phyloP scores from a whole-genome alignment of 2,113 vertebrate genomes.

The Pseudonaja textilis region DNA sequence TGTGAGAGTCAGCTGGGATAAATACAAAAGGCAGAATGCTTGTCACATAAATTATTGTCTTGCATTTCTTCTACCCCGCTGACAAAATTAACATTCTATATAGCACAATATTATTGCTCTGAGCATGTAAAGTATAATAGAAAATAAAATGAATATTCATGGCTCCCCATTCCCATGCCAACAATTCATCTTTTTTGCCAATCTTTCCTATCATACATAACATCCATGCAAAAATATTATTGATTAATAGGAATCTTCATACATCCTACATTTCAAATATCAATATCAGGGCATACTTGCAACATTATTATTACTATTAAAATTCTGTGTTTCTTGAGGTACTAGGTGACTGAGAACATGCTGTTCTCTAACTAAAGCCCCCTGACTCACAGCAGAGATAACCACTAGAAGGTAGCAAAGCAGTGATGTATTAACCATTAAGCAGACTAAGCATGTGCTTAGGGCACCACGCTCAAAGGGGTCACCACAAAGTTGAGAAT shows the following conservation, averaged over 20 bases:
- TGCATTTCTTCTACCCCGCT: constrained; percentile 13
- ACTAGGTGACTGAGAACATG: background rate
- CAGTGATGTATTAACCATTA: too few relatives aligned
- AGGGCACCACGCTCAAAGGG: too few relatives aligned
- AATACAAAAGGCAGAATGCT: constrained; percentile 31
- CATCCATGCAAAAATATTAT: background rate
- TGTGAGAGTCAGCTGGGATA: constrained; percentile 33
- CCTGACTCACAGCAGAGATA: background rate
- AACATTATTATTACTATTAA: background rate
- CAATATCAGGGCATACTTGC: background rate
- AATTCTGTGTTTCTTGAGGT: background rate
- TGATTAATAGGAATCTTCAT: background rate
- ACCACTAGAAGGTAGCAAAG: background rate
- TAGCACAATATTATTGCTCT: background rate
- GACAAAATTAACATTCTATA: constrained; percentile 9
- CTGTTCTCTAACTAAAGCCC: background rate
- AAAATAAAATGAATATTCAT: background rate
- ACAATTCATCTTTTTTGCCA: background rate
- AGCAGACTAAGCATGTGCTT: too few relatives aligned
- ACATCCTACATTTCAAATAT: background rate
- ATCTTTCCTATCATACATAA: background rate
- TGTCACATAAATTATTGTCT: constrained; percentile 32
- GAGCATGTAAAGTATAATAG: background rate
- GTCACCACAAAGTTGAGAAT: too few relatives aligned
- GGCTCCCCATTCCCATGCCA: background rate